Conservation (phyloP, 2,113 vertebrate genomes). For the Salminus brasiliensis region DNA sequence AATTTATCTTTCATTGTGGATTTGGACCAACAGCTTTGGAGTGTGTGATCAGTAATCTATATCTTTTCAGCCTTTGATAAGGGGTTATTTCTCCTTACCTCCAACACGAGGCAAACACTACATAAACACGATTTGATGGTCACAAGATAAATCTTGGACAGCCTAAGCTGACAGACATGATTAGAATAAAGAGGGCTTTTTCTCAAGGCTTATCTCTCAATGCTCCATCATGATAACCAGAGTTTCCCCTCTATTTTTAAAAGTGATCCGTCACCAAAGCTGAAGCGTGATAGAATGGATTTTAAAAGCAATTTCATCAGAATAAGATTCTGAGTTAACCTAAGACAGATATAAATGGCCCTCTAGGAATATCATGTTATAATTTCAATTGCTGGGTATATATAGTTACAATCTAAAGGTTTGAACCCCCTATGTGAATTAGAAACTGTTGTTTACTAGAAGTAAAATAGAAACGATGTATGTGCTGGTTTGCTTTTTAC, state of each 20-base stretch:
- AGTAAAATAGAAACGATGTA: too few species aligned
- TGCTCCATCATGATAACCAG: neutral
- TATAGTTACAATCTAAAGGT: too few species aligned
- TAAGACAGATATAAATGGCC: neutral
- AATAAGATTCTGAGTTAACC: neutral
- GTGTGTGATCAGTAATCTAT: conserved; percentile 23
- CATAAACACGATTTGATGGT: conserved; percentile 22
- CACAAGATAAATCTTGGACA: conserved; percentile 31
- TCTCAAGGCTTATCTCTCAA: conserved; percentile 7
- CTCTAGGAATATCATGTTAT: neutral
- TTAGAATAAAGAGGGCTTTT: neutral
- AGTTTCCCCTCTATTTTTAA: neutral
- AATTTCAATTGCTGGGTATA: too few species aligned
- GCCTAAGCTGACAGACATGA: conserved; percentile 32
- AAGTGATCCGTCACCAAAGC: neutral
- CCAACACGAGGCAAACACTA: neutral
- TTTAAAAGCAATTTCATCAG: neutral
- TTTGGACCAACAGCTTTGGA: conserved; percentile 10
- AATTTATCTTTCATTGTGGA: neutral
- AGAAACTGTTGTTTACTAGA: too few species aligned
- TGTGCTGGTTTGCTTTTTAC: too few species aligned
- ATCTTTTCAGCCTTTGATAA: conserved; percentile 25
- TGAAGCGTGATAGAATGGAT: conserved; percentile 6
- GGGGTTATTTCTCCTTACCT: conserved; percentile 17
- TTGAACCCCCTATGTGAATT: too few species aligned